These are phyloP conservation scores for Halichoeres trimaculatus DNA, from an alignment of 2,113 vertebrate genomes.

Conservation along the genomic window DNA sequence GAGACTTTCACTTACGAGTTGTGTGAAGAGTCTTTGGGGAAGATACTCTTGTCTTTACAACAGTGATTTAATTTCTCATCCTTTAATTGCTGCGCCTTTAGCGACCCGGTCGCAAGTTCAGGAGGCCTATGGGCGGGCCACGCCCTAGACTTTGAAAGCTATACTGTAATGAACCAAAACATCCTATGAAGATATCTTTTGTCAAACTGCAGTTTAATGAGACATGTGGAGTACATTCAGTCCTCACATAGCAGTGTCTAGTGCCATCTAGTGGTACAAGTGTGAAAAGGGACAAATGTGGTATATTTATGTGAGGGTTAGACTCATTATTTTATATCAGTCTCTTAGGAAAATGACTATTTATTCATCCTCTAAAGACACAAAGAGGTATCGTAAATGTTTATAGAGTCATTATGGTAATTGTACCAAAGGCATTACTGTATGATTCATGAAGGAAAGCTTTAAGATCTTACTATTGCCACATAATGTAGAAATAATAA, in stretches of 20 bases:
- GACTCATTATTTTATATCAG: neutral
- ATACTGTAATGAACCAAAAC: slow-evolving; percentile 18
- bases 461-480: slow-evolving; percentile 3
- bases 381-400: slow-evolving; percentile 7
- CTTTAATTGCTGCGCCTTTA: slow-evolving; percentile 3
- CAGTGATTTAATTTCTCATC: slow-evolving; percentile 2
- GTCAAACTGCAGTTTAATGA: slow-evolving; percentile 32
- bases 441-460: slow-evolving; percentile 21
- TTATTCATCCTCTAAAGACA: slow-evolving; percentile 11
- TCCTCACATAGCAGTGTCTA: slow-evolving; percentile 41
- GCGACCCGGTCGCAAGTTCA: slow-evolving; percentile 13
- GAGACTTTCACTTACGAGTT: neutral
- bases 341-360: slow-evolving; percentile 20
- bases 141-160: neutral
- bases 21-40: neutral
- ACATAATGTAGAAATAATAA: slow-evolving; percentile 15
- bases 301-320: neutral
- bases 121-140: neutral
- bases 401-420: slow-evolving; percentile 24
- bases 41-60: slow-evolving; percentile 9
- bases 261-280: slow-evolving; percentile 73
- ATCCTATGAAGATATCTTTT: neutral
- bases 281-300: neutral
- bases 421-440: neutral
- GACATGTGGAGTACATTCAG: neutral